Evolutionary conservation across 2,797 vertebrate species (phyloP), one percentile per base, ranked within the genome.

Genomic region (Chelon labrosus): DNA sequence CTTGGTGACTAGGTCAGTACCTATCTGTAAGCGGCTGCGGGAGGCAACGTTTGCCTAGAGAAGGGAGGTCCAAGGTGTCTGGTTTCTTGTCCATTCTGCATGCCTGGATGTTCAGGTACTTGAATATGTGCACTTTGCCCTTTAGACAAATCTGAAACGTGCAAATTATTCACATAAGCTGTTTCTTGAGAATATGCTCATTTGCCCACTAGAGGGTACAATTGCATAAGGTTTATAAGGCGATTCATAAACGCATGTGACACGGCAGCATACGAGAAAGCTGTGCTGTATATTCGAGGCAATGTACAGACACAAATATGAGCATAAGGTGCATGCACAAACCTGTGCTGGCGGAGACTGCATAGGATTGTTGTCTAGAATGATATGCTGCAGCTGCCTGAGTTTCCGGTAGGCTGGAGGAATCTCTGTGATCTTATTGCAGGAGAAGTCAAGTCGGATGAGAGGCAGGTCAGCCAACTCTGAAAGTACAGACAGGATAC

Each of bases 341-440:
- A 98, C 98, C 96, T 99, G 98, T 69, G 98, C 97, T 55, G 98
- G 97, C 44, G 98, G 98, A 59, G 97, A 96, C 94, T 99, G 98
- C 96, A 99, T 96, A 80, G 98, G 98, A 91, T 99, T 99, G 88
- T 98, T 99, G 92, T 99, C 98, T 70, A 99, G 92, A 89, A 97
- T 85, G 73, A 99, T 97, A 84, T 97, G 94, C 95, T 99, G 97
- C 89, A 99, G 95, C 65, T 98, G 96, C 88, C 95, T 93, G 70
- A 99, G 94, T 80, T 98, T 99, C 82, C 97, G 96, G 87, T 97
- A 99, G 87, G 94, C 95, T 82, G 95, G 77, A 65, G 98, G 98
- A 86, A 99, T 99, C 94, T 99, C 97, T 37, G 97, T 97, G 86
- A 99, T 96, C 94, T 98, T 98, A 94, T 99, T 99, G 95, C 98